Evolutionary conservation across 2,113 vertebrate species (phyloP), one percentile per base, ranked within the genome.

Genomic region (Stigmatopora nigra): DNA sequence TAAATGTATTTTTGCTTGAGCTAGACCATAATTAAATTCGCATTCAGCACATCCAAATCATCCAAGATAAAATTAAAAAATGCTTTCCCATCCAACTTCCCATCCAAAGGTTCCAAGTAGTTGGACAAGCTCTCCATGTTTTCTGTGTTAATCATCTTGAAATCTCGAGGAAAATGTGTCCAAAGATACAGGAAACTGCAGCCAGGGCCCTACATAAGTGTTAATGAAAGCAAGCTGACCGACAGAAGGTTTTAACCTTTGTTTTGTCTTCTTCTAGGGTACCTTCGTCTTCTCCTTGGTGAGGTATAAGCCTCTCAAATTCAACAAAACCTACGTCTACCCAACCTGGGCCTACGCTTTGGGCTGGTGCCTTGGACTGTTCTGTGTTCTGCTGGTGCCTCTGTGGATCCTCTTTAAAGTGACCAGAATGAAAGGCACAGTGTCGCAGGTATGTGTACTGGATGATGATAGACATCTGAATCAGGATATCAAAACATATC

Each of bases 241-340:
- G 12, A 22, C n/a, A 44, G 41, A 63, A 35, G 0, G 15, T 3
- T 63, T 63, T 31, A 12, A 56, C 44, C 47, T 12, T 36, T 20
- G 15, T 55, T 44, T 60, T 16, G 35, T 12, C 16, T 25, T 10
- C 15, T 64, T 31, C 41, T 68, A 89, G 88, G 80, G 84, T 61
- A 90, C 87, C 13, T 88, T 88, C 47, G 66, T 90, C 31, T 85
- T 87, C 65, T 87, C 84, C 53, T 1, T 90, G 65, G 82, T 83
- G 55, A 82, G 55, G 58, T 88, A 90, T 73, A 78, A 78, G 47
- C 85, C 87, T 58, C 83, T 90, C 15, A 88, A 83, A 74, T 90
- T 87, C 65, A 97, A 96, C 79, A 96, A 95, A 83, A 94, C 92
- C 64, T 97, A 97, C 0, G 71, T 88, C 0, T 96, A 96, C 76